phyloP scores from a whole-genome alignment of 2,113 vertebrate genomes.

The Potamarius usumacintae region DNA sequence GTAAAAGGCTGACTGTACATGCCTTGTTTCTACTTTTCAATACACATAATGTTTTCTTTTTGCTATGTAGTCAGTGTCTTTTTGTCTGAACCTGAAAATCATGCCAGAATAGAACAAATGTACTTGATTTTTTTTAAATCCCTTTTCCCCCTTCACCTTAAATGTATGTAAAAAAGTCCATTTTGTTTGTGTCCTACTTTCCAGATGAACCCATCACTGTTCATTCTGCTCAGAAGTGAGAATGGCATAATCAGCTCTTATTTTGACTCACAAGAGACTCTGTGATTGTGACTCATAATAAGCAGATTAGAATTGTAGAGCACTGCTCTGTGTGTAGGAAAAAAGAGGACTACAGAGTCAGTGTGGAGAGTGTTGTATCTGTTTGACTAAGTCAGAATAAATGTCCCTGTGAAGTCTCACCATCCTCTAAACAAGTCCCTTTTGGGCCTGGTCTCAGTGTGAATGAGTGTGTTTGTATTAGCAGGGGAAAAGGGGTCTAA shows the following conservation, averaged over 20 bases:
- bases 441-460: not conserved
- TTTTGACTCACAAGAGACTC: constrained; percentile 66
- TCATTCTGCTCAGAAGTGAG: constrained; percentile 52
- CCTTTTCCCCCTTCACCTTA: not conserved
- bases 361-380: constrained; percentile 26
- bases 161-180: constrained; percentile 21
- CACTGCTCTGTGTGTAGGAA: constrained; percentile 33
- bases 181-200: constrained; percentile 45
- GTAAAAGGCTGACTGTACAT: not conserved
- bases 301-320: constrained; percentile 57
- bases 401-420: constrained; percentile 21
- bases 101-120: not conserved
- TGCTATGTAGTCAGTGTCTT: not conserved
- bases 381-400: constrained; percentile 25
- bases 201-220: constrained; percentile 18
- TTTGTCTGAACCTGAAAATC: constrained; percentile 4
- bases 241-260: constrained; percentile 67
- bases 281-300: constrained; percentile 63
- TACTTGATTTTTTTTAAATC: constrained; percentile 16
- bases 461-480: constrained; percentile 23
- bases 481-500: constrained; percentile 13
- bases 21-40: not conserved
- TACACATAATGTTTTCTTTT: not conserved
- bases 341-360: constrained; percentile 30
- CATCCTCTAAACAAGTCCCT: constrained; percentile 21